Base-by-base conservation (phyloP, 2,797 vertebrate species). In the Sciurus carolinensis region DNA sequence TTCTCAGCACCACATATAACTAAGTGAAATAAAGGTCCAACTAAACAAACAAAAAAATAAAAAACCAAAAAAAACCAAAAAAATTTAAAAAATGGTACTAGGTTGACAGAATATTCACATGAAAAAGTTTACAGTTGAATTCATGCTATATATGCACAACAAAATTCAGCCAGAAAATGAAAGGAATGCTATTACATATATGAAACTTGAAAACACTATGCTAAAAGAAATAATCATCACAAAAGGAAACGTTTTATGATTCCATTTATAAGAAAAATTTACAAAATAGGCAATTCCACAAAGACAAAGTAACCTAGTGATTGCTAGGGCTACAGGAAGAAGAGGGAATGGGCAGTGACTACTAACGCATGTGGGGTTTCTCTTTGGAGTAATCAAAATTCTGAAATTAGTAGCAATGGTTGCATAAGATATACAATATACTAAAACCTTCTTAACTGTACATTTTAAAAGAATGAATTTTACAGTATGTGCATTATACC, bases 121-220 rank as follows among this genome's bases (percentile, higher is more conserved):
- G 47, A 50, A 42, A 57, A 76, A 76, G 3, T 39, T 39, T 39
- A 39, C 39, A 39, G 39, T 39, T 39, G 39, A 39, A 39, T 39
- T 39, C 39, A 39, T 39, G 39, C 39, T 39, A 39, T 59, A 62
- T 62, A 90, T 18, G 12, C 54, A 91, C 17, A 87, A 71, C 26
- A 79, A 47, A n/a, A 54, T n/a, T 84, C n/a, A 88, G 15, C 86
- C n/a, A 85, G n/a, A 91, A 93, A 85, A 64, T 79, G 30, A 36
- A 87, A 84, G 44, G 7, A 85, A 87, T 30, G 15, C 33, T 47
- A 44, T 39, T 84, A 91, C 5, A 62, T 18, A 11, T 5, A 67
- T 72, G 17, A 94, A 71, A 20, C 50, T 54, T 93, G 39, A 95
- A 95, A 88, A 81, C 59, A 77, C n/a, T 54, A n/a, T 20, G 30